Percentiles rank a stretch among this genome's conserved stretches.
Evolutionary conservation across 2,888 invertebrate genomes (phyloP).

Genomic region (Andricus quercusramuli): DNA sequence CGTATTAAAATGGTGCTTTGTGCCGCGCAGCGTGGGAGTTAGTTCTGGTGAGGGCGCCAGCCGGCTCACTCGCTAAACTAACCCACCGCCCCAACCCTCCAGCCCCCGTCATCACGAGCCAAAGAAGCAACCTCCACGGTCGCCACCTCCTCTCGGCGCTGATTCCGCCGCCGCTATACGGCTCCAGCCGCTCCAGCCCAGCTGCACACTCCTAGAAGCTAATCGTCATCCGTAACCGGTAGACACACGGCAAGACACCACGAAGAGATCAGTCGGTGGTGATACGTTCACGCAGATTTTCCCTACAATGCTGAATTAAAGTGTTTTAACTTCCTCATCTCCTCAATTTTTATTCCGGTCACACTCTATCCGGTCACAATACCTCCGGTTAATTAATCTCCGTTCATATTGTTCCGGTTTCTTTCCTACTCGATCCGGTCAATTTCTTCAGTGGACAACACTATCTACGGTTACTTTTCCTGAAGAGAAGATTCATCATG

Average conservation of each 20-base stretch:
- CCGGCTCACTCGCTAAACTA: constrained; percentile 74
- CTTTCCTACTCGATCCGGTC: neutral
- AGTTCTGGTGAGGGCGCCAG: constrained; percentile 78
- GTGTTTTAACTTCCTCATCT: neutral
- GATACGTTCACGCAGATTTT: constrained; percentile 14
- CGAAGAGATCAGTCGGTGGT: constrained; percentile 8
- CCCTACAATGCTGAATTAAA: constrained; percentile 18
- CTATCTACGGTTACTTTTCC: neutral
- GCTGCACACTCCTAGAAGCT: constrained; percentile 43
- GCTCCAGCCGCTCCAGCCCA: constrained; percentile 47
- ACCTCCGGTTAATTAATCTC: neutral
- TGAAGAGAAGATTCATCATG: constrained; percentile 20
- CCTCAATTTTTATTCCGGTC: neutral
- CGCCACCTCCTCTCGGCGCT: constrained; percentile 58
- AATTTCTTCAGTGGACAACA: neutral
- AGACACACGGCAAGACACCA: neutral
- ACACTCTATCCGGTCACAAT: no score
- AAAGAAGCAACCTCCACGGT: constrained; percentile 42
- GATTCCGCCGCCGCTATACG: constrained; percentile 46
- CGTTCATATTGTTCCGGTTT: neutral
- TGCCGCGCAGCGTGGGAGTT: constrained; percentile 77
- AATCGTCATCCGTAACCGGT: constrained; percentile 40
- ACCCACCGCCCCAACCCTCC: constrained; percentile 56
- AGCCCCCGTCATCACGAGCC: constrained; percentile 43
- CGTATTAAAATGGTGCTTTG: constrained; percentile 59